Conservation (phyloP, 2,113 vertebrate species). For the Erinaceus europaeus region DNA sequence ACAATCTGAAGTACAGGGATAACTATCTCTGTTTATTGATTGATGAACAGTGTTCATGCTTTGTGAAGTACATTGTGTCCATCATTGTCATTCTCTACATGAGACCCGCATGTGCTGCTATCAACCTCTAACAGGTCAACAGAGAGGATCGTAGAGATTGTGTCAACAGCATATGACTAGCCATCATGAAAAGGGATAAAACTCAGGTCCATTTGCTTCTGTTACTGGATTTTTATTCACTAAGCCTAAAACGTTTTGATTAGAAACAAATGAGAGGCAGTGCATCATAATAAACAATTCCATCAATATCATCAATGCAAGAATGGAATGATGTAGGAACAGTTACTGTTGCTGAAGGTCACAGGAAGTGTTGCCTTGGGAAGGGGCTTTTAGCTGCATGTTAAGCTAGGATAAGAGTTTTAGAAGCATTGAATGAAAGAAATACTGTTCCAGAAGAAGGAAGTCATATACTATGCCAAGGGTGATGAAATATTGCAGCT, state of each 20-base stretch:
- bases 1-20: background rate
- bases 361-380: background rate
- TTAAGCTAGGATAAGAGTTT: background rate
- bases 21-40: background rate
- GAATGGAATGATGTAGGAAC: background rate
- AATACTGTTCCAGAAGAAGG: background rate
- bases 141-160: background rate
- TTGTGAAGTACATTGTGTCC: background rate
- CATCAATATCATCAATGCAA: background rate
- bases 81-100: background rate
- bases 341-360: background rate
- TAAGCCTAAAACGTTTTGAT: background rate
- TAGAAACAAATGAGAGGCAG: background rate
- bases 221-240: background rate
- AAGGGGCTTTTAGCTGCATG: background rate
- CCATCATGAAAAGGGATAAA: background rate
- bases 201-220: background rate
- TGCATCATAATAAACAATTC: slow-evolving; percentile 6
- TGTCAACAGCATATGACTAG: background rate
- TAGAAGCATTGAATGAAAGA: background rate
- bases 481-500: background rate
- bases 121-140: background rate
- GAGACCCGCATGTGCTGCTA: background rate
- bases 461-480: background rate
- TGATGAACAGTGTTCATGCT: background rate